These are phyloP conservation scores for Thomomys bottae DNA, from an alignment of 2,113 vertebrate species.

Conservation along the genomic window DNA sequence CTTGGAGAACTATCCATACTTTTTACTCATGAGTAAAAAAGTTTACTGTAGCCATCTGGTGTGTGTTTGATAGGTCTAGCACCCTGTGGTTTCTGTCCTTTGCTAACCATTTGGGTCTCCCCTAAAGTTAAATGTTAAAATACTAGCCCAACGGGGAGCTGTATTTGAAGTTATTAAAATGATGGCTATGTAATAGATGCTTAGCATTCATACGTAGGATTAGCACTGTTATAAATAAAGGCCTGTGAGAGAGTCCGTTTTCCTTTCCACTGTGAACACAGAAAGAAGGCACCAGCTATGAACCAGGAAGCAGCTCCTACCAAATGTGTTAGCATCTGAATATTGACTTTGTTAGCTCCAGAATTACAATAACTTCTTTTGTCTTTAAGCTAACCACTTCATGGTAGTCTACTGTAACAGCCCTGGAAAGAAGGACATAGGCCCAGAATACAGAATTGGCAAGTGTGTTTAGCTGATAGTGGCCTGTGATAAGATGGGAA, in stretches of 20 bases:
- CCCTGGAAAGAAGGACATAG: no score
- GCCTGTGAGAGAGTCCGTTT: no score
- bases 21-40: no score
- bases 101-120: not conserved
- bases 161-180: not conserved
- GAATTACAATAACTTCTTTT: not conserved
- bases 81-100: not conserved
- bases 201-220: not conserved
- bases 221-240: not conserved
- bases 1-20: no score
- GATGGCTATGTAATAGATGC: no score
- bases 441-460: not conserved
- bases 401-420: not conserved
- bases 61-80: not conserved
- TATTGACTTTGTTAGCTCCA: not conserved
- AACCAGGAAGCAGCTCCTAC: not conserved
- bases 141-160: no score
- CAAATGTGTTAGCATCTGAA: not conserved
- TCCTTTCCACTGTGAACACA: not conserved
- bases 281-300: accelerated
- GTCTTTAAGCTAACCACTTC: not conserved
- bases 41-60: not conserved
- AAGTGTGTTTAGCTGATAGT: not conserved
- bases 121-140: not conserved
- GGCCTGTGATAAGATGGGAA: not conserved